Percentiles rank a stretch among this genome's conserved stretches.
Conservation (phyloP, 1,140 invertebrate species). For the Camponotus pennsylvanicus region DNA sequence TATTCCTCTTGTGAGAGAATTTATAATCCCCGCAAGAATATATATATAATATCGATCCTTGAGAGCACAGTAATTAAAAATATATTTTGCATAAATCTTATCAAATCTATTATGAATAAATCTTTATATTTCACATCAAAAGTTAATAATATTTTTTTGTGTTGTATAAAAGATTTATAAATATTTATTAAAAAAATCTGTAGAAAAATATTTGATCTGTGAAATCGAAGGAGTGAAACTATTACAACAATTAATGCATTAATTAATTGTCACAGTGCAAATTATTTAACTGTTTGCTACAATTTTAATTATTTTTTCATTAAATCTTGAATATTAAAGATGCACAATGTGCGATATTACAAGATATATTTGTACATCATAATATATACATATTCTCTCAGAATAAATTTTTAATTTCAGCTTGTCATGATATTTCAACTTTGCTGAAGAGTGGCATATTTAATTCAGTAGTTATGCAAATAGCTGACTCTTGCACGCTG, state of each 20-base stretch:
- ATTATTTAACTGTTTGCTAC: not conserved
- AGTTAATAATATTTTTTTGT: not conserved
- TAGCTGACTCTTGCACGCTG: not conserved
- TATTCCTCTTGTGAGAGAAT: not conserved
- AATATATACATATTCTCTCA: not conserved
- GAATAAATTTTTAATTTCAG: slow-evolving; percentile 32
- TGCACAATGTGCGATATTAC: too few species aligned
- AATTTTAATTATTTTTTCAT: slow-evolving; percentile 2
- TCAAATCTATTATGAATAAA: not conserved
- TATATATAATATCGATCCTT: slow-evolving; percentile 25
- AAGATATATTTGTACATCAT: too few species aligned
- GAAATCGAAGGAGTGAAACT: not conserved
- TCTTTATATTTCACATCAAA: not conserved
- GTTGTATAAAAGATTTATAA: not conserved
- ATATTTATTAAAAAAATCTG: slow-evolving; percentile 30
- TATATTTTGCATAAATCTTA: not conserved
- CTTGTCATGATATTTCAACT: not conserved
- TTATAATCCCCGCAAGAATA: not conserved
- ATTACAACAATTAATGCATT: not conserved
- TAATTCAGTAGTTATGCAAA: slow-evolving; percentile 17
- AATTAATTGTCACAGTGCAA: slow-evolving; percentile 14
- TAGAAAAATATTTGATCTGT: not conserved
- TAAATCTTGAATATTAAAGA: not conserved
- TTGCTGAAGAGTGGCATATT: not conserved
- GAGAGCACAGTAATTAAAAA: not conserved